A percentile compares a stretch with the other conserved stretches of the same genome.
These are phyloP conservation scores for Oriolus oriolus DNA, from an alignment of 2,113 vertebrate genomes.

Conservation along the genomic window DNA sequence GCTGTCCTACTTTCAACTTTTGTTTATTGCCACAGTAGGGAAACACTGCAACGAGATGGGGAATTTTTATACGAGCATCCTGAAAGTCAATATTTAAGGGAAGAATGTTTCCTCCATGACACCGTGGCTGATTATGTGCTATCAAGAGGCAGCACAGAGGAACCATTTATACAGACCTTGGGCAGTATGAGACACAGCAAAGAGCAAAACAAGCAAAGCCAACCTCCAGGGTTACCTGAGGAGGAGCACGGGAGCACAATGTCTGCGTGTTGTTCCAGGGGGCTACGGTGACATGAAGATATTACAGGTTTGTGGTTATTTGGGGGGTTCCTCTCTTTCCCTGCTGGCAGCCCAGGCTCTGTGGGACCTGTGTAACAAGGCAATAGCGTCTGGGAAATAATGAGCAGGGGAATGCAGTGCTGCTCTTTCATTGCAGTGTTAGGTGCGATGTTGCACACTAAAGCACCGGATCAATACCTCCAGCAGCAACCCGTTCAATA, in stretches of 20 bases:
- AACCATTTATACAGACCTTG: not conserved
- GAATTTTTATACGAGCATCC: not conserved
- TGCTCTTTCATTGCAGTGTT: constrained; percentile 79
- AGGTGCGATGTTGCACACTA: constrained; percentile 90
- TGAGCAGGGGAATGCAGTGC: constrained; percentile 70
- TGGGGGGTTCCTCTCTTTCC: constrained; percentile 16
- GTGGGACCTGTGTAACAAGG: constrained; percentile 84
- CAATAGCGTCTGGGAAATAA: constrained; percentile 87
- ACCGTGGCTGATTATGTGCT: not conserved
- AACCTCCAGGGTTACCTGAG: not conserved
- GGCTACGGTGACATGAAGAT: constrained; percentile 14
- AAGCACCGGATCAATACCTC: constrained; percentile 86
- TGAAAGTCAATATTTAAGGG: not conserved
- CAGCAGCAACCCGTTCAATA: constrained; percentile 89
- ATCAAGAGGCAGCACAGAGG: not conserved
- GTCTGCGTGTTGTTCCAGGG: not conserved
- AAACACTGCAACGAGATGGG: not conserved
- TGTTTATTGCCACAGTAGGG: not conserved
- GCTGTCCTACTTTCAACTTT: not conserved
- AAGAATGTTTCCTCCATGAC: not conserved
- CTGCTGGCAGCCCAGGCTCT: constrained; percentile 70
- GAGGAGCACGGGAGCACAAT: not conserved
- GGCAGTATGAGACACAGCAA: not conserved
- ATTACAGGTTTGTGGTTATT: constrained; percentile 44
- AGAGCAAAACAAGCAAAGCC: not conserved